phyloP scores from a whole-genome alignment of 1,140 invertebrate genomes.

The Glossosoma conforme region DNA sequence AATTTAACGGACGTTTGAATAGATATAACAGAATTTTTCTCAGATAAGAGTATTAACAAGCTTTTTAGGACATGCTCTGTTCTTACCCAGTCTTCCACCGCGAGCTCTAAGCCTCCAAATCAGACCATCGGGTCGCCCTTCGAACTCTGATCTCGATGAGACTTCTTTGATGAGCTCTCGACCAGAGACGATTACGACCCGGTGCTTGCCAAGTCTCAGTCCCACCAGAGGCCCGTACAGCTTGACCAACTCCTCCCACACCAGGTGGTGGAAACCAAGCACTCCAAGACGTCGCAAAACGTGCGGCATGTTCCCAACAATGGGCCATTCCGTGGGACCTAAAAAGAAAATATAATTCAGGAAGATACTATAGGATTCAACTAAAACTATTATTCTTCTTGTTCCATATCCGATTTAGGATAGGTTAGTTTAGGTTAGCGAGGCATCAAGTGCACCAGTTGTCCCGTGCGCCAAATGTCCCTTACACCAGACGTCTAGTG shows the following conservation, averaged over 20 bases:
- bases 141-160: constrained; percentile 57
- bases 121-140: constrained; percentile 65
- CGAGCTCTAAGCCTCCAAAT: constrained; percentile 59
- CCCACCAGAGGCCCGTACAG: constrained; percentile 65
- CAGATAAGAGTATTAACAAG: neutral
- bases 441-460: no score
- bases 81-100: constrained; percentile 58
- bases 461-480: no score
- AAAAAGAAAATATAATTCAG: no score
- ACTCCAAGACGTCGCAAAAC: neutral
- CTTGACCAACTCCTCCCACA: constrained; percentile 34
- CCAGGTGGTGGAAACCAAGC: constrained; percentile 13
- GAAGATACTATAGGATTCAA: no score
- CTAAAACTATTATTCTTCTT: no score
- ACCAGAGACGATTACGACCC: constrained; percentile 59
- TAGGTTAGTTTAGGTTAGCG: no score
- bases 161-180: constrained; percentile 57
- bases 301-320: constrained; percentile 15
- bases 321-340: constrained; percentile 22
- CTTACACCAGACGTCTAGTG: no score
- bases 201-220: constrained; percentile 50
- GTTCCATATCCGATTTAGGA: no score
- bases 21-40: no score
- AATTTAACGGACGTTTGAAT: no score
- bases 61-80: constrained; percentile 16